Base-by-base conservation (phyloP, 2,888 invertebrate species). In the Idaea straminata region DNA sequence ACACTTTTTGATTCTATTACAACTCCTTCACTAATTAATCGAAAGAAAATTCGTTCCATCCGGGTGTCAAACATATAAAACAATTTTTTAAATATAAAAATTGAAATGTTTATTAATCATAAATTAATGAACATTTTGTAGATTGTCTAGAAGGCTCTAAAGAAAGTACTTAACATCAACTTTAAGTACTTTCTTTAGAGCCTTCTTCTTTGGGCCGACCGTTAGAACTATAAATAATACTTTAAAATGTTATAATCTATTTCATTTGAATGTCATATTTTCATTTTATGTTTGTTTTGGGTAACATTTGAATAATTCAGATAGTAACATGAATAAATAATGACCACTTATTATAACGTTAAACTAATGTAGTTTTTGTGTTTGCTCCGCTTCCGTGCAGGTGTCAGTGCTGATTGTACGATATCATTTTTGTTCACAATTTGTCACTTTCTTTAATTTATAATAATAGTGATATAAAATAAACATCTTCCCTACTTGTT, bases 341-440 rank as follows among this genome's bases (percentile, higher is more conserved):
- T 73, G 71, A 47, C 47, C 47, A 47, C 75, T 62, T 59, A 62
- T 83, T 80, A 81, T 83, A 81, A 81, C 82, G 79, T 77, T 78
- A 77, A 81, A 77, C 85, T 92, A 92, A 92, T 92, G 92, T 84
- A 79, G 88, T 91, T 92, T 91, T 89, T 91, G 87, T 92, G 92
- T 91, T 77, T 71, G 75, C 74, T 74, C 70, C 83, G 87, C 89
- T 91, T 92, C 91, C 91, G 89, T 84, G 86, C 92, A 92, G 91
- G 91, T 91, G 91, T 85, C 82, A 80, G 70, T 73, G 15, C 67
- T 73, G 91, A 90, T 91, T 82, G 76, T 81, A 88, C 88, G 47
- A 47, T 47, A 47, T 88, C 79, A 75, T 74, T 72, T 71, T 74
- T 67, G 73, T 77, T 84, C 86, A 86, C 78, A 79, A 79, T 87